phyloP scores from a whole-genome alignment of 1,140 invertebrate genomes.

The Zaprionus gabonicus region DNA sequence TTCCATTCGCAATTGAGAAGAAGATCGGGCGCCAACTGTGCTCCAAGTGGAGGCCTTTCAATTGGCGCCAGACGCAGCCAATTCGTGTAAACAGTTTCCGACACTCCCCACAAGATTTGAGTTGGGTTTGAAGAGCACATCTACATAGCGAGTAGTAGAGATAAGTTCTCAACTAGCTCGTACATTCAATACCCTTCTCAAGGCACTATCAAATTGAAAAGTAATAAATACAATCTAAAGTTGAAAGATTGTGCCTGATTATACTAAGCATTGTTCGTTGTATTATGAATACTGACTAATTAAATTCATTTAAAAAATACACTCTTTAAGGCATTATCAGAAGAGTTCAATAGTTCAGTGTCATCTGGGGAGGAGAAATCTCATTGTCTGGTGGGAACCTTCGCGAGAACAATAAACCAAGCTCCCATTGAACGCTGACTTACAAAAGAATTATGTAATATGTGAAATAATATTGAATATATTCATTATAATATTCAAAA shows the following conservation, averaged over 20 bases:
- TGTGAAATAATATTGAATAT: constrained; percentile 40
- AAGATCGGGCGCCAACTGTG: constrained; percentile 46
- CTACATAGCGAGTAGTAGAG: not conserved
- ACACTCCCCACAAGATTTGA: constrained; percentile 21
- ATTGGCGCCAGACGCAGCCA: constrained; percentile 45
- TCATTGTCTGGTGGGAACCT: constrained; percentile 36
- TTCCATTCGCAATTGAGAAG: constrained; percentile 38
- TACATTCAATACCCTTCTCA: not conserved
- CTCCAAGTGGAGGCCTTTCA: constrained; percentile 25
- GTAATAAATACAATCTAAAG: not conserved
- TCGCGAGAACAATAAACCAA: constrained; percentile 53
- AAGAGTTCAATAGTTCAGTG: constrained; percentile 48
- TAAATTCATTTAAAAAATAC: not conserved
- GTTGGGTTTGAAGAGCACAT: not conserved
- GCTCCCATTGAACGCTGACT: constrained; percentile 29
- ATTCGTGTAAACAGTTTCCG: constrained; percentile 39
- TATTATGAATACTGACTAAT: not conserved
- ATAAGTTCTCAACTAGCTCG: not conserved
- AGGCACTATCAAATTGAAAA: not conserved
- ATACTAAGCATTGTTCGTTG: not conserved
- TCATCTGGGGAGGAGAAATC: constrained; percentile 49
- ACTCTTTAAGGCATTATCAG: constrained; percentile 1
- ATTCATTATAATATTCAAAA: constrained; percentile 64
- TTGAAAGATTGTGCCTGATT: not conserved
- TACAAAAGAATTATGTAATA: constrained; percentile 45